Evolutionary conservation across 1,140 invertebrate species (phyloP), one percentile per base, ranked within the genome.

Genomic region (Lordiphosa stackelbergi): DNA sequence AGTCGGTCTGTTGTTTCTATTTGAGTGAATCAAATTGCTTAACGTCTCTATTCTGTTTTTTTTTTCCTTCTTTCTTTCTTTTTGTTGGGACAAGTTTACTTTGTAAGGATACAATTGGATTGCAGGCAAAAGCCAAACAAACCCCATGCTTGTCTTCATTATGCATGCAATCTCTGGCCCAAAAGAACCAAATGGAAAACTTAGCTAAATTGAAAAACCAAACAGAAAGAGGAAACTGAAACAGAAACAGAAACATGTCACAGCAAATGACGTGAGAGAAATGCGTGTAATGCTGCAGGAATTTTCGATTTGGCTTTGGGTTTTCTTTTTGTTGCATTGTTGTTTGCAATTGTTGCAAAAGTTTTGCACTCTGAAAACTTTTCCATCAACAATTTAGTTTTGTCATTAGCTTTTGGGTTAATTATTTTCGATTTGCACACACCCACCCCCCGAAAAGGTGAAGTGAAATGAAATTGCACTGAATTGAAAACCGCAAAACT

Each of bases 101-200:
- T 31, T 31, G 28, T 8, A 8, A 31, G 6, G 28, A 31, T 31
- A 31, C 28, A 31, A 31, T 31, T 31, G 28, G 28, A 31, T 31
- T 31, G 28, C 28, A 31, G 28, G 28, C 28, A 31, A 31, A 31
- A 31, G 5, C 28, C 6, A 31, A 5, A 31, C 6, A 31, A 31
- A 31, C 28, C 28, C 28, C 6, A 31, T 54, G 63, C 43, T 54
- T 56, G 56, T 71, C 70, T 78, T 78, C 71, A 79, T 78, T 78
- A 79, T 73, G 74, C 69, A 78, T 78, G 74, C 73, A 78, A 69
- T 61, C 60, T 57, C 34, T n/a, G 42, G 45, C 45, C 46, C 13
- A 22, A 22, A 24, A 53, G 16, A 19, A 10, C 22, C 24, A 11
- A 22, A 51, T 41, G 28, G 40, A 64, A 53, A 52, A 53, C 56